A percentile compares a stretch with the other conserved stretches of the same genome.
phyloP scores from a whole-genome alignment of 2,888 invertebrate genomes.

The Callosobruchus maculatus region DNA sequence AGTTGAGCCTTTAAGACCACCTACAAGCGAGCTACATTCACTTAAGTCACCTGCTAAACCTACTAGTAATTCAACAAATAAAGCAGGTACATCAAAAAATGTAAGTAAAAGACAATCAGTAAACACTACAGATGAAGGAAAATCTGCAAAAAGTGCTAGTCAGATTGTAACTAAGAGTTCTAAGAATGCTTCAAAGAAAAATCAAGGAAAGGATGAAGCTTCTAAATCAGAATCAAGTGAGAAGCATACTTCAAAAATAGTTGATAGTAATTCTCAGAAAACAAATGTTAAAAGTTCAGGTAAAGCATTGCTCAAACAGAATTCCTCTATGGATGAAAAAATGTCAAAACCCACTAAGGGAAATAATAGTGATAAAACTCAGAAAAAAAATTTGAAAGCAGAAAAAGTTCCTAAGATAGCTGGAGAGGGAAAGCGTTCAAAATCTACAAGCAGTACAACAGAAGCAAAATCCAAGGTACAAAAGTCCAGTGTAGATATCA shows the following conservation, averaged over 20 bases:
- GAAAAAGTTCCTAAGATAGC: background rate
- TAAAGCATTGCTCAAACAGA: background rate
- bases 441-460: background rate
- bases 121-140: background rate
- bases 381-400: background rate
- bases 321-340: constrained; percentile 8
- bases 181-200: background rate
- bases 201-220: background rate
- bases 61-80: background rate
- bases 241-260: background rate
- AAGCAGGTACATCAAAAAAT: background rate
- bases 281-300: constrained; percentile 7
- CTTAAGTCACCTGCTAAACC: constrained; percentile 32
- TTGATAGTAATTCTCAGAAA: constrained; percentile 7
- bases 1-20: constrained; percentile 70
- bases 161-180: background rate
- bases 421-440: background rate
- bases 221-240: background rate
- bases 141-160: background rate
- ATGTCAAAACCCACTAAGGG: constrained; percentile 5
- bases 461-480: background rate
- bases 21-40: constrained; percentile 60
- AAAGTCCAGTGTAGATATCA: background rate
- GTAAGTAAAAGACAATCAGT: background rate
- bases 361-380: constrained; percentile 2